phyloP scores from a whole-genome alignment of 2,113 vertebrate species.

The Passer domesticus region DNA sequence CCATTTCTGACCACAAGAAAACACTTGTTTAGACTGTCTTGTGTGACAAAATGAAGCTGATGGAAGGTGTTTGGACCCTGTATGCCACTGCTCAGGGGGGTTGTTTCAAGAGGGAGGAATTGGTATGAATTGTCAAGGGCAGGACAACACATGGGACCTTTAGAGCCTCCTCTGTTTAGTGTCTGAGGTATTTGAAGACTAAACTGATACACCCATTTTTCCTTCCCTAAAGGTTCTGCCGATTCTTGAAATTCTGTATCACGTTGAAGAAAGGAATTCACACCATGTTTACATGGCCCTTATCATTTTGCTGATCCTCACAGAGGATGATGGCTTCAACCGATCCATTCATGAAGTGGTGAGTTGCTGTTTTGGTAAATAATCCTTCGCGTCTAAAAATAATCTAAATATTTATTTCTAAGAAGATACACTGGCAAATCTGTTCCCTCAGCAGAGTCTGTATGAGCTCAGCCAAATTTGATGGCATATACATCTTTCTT shows the following conservation, averaged over 20 bases:
- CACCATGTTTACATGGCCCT: constrained; percentile 99
- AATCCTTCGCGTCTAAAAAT: background rate
- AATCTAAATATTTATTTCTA: background rate
- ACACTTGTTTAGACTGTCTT: background rate
- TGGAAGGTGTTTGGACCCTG: background rate
- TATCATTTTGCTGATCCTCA: constrained; percentile 96
- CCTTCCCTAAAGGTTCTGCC: constrained; percentile 85
- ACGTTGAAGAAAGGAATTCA: constrained; percentile 94
- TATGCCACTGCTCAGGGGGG: background rate
- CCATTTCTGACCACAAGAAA: background rate
- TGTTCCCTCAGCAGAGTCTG: background rate
- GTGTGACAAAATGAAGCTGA: background rate
- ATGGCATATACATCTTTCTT: background rate
- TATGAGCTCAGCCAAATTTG: background rate
- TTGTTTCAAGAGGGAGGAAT: background rate
- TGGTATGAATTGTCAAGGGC: background rate
- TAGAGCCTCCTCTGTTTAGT: background rate
- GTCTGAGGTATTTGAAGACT: background rate
- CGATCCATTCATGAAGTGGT: constrained; percentile 98
- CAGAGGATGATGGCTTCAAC: constrained; percentile 96
- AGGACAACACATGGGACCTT: background rate
- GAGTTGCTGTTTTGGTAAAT: constrained; percentile 51
- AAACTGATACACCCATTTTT: background rate
- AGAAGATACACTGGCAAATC: background rate
- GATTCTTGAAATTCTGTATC: constrained; percentile 96